These are phyloP conservation scores for Oxycera nigricornis DNA, from an alignment of 2,888 invertebrate species.

Conservation along the genomic window DNA sequence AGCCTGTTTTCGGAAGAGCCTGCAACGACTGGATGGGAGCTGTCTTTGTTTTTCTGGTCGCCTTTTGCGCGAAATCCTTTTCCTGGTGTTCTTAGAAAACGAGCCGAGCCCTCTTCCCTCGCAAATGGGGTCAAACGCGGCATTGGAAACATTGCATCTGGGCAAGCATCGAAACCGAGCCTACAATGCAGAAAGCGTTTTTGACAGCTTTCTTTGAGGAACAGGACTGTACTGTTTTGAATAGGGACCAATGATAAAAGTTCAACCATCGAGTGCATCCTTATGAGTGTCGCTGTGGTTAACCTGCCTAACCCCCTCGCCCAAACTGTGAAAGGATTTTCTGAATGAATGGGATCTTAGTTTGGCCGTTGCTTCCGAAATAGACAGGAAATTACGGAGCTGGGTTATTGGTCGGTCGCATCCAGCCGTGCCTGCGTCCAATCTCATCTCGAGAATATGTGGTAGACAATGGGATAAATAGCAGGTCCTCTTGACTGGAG, in stretches of 20 bases:
- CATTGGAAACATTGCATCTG: neutral
- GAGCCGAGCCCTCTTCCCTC: neutral
- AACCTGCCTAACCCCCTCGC: neutral
- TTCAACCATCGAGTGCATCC: neutral
- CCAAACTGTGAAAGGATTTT: neutral
- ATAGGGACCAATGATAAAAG: conserved; percentile 11
- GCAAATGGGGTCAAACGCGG: conserved; percentile 24
- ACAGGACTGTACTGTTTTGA: neutral
- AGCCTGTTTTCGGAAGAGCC: conserved; percentile 37
- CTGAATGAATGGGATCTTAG: conserved; percentile 3
- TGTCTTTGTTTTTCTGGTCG: conserved; percentile 4
- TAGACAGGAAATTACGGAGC: neutral
- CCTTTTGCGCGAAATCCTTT: neutral
- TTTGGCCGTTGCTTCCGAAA: neutral
- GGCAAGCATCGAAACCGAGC: neutral
- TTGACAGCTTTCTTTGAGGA: neutral
- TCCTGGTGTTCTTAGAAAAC: neutral
- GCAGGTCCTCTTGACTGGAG: neutral
- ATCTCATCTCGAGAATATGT: neutral
- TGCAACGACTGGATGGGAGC: conserved; percentile 8
- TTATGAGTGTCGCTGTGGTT: neutral
- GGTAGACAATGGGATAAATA: conserved; percentile 5
- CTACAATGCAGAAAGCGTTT: neutral
- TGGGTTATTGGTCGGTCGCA: neutral
- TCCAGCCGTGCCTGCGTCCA: neutral